phyloP scores from a whole-genome alignment of 2,888 invertebrate genomes.

The Sepiola atlantica region DNA sequence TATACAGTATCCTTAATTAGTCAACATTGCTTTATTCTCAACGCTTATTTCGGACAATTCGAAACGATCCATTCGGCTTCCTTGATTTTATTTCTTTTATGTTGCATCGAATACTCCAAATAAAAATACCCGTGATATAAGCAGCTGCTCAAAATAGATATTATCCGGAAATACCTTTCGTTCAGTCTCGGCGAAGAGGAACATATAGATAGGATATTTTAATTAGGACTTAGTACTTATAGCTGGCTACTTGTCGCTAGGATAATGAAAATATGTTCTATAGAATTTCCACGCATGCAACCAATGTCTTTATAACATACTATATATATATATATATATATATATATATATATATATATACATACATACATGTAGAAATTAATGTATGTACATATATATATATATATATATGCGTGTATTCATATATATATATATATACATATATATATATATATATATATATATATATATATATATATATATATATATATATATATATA shows the following conservation, averaged over 20 bases:
- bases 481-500: too few relatives aligned
- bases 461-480: too few relatives aligned
- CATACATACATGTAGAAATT: too few relatives aligned
- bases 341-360: conserved; percentile 32
- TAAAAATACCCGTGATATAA: background rate
- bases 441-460: background rate
- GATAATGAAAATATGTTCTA: too few relatives aligned
- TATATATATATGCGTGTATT: background rate
- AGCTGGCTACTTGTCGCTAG: too few relatives aligned
- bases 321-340: background rate
- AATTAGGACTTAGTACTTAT: background rate
- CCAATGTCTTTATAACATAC: too few relatives aligned
- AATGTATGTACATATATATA: too few relatives aligned
- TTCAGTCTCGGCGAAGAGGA: background rate
- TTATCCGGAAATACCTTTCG: background rate
- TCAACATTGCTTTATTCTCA: background rate
- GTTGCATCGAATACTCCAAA: background rate
- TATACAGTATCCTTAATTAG: background rate
- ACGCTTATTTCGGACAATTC: background rate
- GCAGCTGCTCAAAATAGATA: background rate
- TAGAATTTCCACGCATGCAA: too few relatives aligned
- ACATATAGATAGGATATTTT: background rate
- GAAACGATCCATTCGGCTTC: background rate
- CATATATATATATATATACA: background rate
- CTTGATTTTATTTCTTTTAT: background rate